Percentiles rank a stretch among this genome's conserved stretches.
phyloP scores from a whole-genome alignment of 1,140 invertebrate species.

The Melanaphis sacchari region DNA sequence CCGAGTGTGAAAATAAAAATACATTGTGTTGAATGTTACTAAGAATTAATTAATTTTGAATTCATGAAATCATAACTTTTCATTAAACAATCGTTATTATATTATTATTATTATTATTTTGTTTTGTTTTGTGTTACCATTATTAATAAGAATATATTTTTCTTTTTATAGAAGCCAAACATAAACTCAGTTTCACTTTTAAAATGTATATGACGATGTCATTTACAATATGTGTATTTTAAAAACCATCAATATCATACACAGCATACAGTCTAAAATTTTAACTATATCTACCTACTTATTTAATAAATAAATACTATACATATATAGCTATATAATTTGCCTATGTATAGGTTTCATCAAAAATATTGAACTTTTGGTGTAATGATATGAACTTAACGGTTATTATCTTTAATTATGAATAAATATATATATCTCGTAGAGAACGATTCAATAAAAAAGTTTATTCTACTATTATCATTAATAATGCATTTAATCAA shows the following conservation, averaged over 20 bases:
- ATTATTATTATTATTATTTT: not conserved
- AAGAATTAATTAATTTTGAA: not conserved
- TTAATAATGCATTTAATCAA: too few relatives aligned
- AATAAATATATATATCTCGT: too few relatives aligned
- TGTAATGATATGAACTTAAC: too few relatives aligned
- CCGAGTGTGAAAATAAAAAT: not conserved
- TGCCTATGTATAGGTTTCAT: not conserved
- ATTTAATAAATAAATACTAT: not conserved
- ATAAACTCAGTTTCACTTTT: not conserved
- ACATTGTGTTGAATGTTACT: not conserved
- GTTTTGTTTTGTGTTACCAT: not conserved
- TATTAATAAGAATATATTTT: conserved; percentile 8
- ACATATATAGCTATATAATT: too few relatives aligned
- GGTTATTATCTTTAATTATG: too few relatives aligned
- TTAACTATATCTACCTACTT: not conserved
- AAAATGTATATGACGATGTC: not conserved
- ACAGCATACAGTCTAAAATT: not conserved
- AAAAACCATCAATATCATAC: not conserved
- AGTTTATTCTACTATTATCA: too few relatives aligned
- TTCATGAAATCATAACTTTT: not conserved
- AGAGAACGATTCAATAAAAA: too few relatives aligned
- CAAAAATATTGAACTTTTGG: too few relatives aligned
- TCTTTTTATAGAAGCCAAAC: not conserved
- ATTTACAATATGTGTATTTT: not conserved
- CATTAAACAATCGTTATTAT: not conserved